Conservation (phyloP, 2,888 invertebrate genomes). For the Spicauda simplicius region DNA sequence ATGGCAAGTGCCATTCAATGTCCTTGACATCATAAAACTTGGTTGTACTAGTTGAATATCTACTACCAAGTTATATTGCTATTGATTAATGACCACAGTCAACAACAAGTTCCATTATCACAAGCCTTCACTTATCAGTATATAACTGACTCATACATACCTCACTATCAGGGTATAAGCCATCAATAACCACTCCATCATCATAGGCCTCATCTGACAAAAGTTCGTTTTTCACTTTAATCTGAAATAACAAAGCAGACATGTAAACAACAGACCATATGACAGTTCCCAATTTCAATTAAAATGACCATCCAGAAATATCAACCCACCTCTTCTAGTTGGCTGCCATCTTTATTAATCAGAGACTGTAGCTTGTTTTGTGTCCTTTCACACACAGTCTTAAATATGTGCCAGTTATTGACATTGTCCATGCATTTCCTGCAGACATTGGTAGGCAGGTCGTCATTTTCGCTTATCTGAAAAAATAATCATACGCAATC, state of each 20-base stretch:
- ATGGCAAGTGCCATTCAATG: constrained; percentile 56
- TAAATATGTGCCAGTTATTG: constrained; percentile 88
- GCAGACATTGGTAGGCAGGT: constrained; percentile 87
- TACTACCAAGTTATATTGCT: constrained; percentile 26
- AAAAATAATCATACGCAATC: constrained; percentile 79
- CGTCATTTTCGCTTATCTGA: constrained; percentile 87
- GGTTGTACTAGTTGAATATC: constrained; percentile 14
- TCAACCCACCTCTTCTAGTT: constrained; percentile 80
- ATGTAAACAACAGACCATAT: constrained; percentile 55
- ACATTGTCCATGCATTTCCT: constrained; percentile 86
- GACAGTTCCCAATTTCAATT: constrained; percentile 57
- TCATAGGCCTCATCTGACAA: constrained; percentile 81
- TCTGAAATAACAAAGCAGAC: constrained; percentile 73
- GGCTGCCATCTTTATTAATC: constrained; percentile 81
- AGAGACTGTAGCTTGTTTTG: constrained; percentile 87
- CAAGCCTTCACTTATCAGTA: constrained; percentile 32
- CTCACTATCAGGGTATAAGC: constrained; percentile 74
- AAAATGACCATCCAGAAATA: constrained; percentile 58
- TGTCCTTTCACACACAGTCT: constrained; percentile 86
- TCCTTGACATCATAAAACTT: constrained; percentile 68
- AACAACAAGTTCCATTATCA: constrained; percentile 34
- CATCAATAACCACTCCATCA: constrained; percentile 83
- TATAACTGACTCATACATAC: constrained; percentile 56
- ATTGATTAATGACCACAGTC: constrained; percentile 19
- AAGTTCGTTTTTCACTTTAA: constrained; percentile 85